Conservation (phyloP, 2,113 vertebrate genomes). For the Halichoerus grypus region DNA sequence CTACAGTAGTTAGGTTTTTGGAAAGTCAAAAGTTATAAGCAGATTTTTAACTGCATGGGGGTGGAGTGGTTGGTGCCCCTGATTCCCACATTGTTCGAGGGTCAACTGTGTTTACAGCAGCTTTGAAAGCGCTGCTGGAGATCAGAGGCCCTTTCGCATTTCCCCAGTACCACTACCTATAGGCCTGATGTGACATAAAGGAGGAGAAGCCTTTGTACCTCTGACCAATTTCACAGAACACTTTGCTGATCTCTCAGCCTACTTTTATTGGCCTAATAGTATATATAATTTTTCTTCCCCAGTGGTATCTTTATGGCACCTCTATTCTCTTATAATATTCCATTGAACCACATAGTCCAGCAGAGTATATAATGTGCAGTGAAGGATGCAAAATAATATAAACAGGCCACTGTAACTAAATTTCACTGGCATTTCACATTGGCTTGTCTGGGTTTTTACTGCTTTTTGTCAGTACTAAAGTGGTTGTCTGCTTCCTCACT, state of each 20-base stretch:
- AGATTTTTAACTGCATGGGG: background rate
- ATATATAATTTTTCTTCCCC: background rate
- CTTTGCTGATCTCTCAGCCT: background rate
- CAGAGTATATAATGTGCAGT: background rate
- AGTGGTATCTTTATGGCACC: background rate
- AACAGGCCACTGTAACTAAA: background rate
- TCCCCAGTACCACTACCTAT: background rate
- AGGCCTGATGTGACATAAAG: no score
- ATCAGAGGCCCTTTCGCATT: background rate
- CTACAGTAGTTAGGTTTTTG: background rate
- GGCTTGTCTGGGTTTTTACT: background rate
- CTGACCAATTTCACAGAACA: background rate
- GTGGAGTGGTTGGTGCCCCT: background rate
- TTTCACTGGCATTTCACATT: background rate
- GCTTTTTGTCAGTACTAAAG: background rate
- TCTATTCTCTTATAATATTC: background rate
- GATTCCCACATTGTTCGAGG: background rate
- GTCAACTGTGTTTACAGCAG: background rate
- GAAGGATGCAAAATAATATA: background rate
- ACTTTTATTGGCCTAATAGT: background rate
- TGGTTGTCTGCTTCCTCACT: background rate
- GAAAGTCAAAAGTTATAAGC: background rate
- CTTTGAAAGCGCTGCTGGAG: background rate
- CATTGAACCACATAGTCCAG: background rate
- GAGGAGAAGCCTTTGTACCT: background rate